Base-by-base conservation (phyloP, 1,140 invertebrate species). In the Brachionus angularis region DNA sequence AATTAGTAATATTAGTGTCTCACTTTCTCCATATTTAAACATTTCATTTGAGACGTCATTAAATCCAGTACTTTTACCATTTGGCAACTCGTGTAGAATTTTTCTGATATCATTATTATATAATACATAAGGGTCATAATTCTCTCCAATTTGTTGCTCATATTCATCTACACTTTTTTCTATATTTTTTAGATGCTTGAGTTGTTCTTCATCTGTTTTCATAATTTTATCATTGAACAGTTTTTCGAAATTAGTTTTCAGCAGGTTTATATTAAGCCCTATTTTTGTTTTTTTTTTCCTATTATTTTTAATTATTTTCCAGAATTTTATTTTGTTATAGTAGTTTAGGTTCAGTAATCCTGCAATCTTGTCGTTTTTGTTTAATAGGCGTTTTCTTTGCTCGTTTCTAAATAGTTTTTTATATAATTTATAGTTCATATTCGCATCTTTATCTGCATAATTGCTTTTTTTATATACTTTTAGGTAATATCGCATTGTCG, bases 151-250 rank as follows among this genome's bases (percentile, higher is more conserved):
- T 52, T 52, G 10, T 29, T 52, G 12, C 16, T 52, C 49, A 29
- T 29, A 52, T 29, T 52, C 49, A 12, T 52, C 25, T 23, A 49
- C 31, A 29, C 31, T 52, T 52, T n/a, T 52, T 52, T 29, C 25
- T 29, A 52, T 29, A 14, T 27, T 7, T 29, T 27, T 27, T 52
- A 29, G 16, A 49, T 49, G 12, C 25, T 49, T 49, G 18, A 23
- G 47, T 21, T 49, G 47, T 21, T 21, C 47, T 12, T 49, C 47
- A 49, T 49, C 25, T 23, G 47, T 16, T 21, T 49, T 49, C 25
- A 49, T 49, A 23, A 49, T 49, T 49, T 49, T 49, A 16, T 49
- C 47, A 49, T 23, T 49, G 47, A 49, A 49, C 18, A 49, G 47
- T 49, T 49, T 49, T 21, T 49, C 25, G 25, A 49, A 49, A 49